Percentiles rank a stretch among this genome's conserved stretches.
These are phyloP conservation scores for Notocelia uddmanniana DNA, from an alignment of 2,888 invertebrate species.

Conservation along the genomic window DNA sequence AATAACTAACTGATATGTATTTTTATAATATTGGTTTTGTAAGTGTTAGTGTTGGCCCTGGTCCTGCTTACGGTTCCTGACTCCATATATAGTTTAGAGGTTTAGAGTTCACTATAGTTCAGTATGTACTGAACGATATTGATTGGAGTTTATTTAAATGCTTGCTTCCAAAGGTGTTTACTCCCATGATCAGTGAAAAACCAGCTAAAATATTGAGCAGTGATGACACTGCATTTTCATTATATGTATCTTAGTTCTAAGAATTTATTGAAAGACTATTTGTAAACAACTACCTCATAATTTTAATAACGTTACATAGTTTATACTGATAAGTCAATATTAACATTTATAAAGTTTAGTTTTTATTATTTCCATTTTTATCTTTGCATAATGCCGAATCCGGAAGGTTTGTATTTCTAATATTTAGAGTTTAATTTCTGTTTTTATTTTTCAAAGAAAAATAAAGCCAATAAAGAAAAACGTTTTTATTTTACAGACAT, in stretches of 20 bases:
- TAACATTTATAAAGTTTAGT: constrained; percentile 80
- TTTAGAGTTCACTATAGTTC: too few species aligned
- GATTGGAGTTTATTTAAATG: too few species aligned
- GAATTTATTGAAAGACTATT: constrained; percentile 80
- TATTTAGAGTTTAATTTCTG: constrained; percentile 82
- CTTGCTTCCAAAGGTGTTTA: not conserved
- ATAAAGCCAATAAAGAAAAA: constrained; percentile 68
- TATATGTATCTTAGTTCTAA: constrained; percentile 67
- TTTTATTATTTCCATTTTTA: constrained; percentile 66
- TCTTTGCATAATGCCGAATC: constrained; percentile 73
- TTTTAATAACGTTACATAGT: constrained; percentile 78
- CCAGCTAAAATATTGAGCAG: not conserved
- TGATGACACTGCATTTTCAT: constrained; percentile 26
- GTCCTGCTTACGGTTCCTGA: not conserved
- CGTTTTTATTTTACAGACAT: constrained; percentile 54
- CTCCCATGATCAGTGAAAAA: not conserved
- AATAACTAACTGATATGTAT: not conserved
- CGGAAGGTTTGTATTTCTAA: constrained; percentile 72
- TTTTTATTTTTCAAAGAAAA: constrained; percentile 83
- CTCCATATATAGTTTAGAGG: not conserved
- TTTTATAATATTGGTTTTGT: not conserved
- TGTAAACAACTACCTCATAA: constrained; percentile 85
- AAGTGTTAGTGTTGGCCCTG: not conserved
- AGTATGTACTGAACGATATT: too few species aligned
- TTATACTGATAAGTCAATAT: constrained; percentile 79